These are phyloP conservation scores for Chaenocephalus aceratus DNA, from an alignment of 2,113 vertebrate species.

Conservation along the genomic window DNA sequence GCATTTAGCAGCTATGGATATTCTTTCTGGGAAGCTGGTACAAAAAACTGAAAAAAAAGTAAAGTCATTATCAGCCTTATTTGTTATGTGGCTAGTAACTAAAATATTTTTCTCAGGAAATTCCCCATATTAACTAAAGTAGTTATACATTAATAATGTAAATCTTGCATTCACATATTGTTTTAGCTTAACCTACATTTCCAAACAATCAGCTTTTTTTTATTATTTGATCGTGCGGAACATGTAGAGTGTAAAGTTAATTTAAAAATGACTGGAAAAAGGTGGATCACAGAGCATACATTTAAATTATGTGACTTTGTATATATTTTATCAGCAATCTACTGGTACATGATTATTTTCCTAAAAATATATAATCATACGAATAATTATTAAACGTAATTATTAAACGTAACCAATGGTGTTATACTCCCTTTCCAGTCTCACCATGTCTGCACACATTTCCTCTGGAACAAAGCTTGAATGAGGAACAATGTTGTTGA, in stretches of 20 bases:
- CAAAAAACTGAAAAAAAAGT: too few relatives aligned
- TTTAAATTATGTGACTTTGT: background rate
- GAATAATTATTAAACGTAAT: background rate
- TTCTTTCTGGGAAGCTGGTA: too few relatives aligned
- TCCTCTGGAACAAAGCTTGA: background rate
- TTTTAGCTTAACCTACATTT: background rate
- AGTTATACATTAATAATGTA: too few relatives aligned
- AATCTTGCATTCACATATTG: too few relatives aligned
- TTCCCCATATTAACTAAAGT: too few relatives aligned
- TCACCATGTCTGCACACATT: background rate
- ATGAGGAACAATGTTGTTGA: conserved; percentile 22
- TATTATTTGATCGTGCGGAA: too few relatives aligned
- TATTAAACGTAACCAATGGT: background rate
- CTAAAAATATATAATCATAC: background rate
- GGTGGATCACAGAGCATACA: background rate
- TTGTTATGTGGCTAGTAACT: too few relatives aligned
- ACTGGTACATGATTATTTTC: background rate
- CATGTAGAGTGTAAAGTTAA: background rate
- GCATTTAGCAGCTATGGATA: too few relatives aligned
- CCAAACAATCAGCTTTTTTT: too few relatives aligned
- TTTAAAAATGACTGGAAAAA: background rate
- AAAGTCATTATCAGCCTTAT: too few relatives aligned
- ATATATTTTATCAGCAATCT: too few relatives aligned
- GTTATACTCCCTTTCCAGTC: background rate
- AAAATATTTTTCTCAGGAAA: too few relatives aligned